Evolutionary conservation across 2,113 vertebrate species (phyloP).

Genomic region (Actinemys pallida): DNA sequence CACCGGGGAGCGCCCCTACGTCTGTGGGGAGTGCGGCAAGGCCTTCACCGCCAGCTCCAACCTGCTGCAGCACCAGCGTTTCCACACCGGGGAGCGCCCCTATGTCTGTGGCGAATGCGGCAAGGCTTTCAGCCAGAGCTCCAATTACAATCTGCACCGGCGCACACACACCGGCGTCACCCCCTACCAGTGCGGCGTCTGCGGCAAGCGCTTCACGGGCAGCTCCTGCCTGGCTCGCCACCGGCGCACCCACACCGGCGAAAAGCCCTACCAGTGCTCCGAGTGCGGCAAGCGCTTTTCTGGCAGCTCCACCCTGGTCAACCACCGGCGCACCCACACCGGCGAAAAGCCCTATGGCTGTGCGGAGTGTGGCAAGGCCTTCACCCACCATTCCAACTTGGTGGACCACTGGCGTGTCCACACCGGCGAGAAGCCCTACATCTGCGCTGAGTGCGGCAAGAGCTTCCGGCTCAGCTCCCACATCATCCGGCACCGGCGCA

Average conservation of each 20-base stretch:
- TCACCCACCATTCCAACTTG: slow-evolving; percentile 41
- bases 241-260: slow-evolving; percentile 20
- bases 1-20: slow-evolving; percentile 73
- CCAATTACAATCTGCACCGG: slow-evolving; percentile 46
- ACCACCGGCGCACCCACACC: slow-evolving; percentile 35
- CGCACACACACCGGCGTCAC: slow-evolving; percentile 51
- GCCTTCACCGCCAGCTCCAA: slow-evolving; percentile 80
- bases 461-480: slow-evolving; percentile 43
- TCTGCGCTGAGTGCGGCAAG: slow-evolving; percentile 53
- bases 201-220: slow-evolving; percentile 42
- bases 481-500: slow-evolving; percentile 36
- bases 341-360: slow-evolving; percentile 47
- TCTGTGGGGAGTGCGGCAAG: slow-evolving; percentile 77
- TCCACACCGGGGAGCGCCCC: slow-evolving; percentile 81
- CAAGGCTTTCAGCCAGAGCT: slow-evolving; percentile 50
- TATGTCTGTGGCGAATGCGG: slow-evolving; percentile 79
- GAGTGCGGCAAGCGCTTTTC: slow-evolving; percentile 53
- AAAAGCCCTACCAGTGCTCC: slow-evolving; percentile 54
- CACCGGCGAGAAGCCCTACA: slow-evolving; percentile 26
- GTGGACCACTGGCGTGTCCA: slow-evolving; percentile 45
- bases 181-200: slow-evolving; percentile 51
- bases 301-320: slow-evolving; percentile 27
- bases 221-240: slow-evolving; percentile 61
- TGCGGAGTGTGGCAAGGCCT: slow-evolving; percentile 12
- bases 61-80: slow-evolving; percentile 79